Percentiles rank a stretch among this genome's conserved stretches.
Evolutionary conservation across 2,113 vertebrate genomes (phyloP).

Genomic region (Xyrauchen texanus): DNA sequence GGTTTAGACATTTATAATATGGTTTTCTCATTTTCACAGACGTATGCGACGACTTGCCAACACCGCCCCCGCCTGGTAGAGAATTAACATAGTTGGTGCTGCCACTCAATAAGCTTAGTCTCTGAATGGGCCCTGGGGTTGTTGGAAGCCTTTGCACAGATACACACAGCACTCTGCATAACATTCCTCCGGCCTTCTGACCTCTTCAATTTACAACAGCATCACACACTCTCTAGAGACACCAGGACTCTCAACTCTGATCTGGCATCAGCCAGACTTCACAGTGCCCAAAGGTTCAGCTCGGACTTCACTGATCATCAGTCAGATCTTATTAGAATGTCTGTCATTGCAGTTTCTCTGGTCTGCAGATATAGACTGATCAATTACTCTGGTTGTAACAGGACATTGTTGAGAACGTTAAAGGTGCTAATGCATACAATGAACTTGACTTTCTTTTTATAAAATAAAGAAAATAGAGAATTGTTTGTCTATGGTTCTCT

Average conservation of each 20-base stretch:
- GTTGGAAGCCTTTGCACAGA: conserved; percentile 26
- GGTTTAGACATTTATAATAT: background rate
- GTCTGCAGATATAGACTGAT: conserved; percentile 7
- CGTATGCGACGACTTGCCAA: conserved; percentile 97
- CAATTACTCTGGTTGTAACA: background rate
- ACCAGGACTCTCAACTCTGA: background rate
- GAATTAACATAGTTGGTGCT: conserved; percentile 16
- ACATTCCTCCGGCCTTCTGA: conserved; percentile 42
- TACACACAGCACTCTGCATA: conserved; percentile 11
- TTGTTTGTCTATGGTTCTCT: background rate
- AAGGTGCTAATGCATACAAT: conserved; percentile 74
- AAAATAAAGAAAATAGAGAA: conserved; percentile 48
- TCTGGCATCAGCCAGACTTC: too few relatives aligned
- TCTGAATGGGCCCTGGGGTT: conserved; percentile 25
- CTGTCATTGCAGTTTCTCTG: conserved; percentile 11
- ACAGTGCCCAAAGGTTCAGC: background rate
- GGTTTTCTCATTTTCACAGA: conserved; percentile 65
- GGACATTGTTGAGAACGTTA: conserved; percentile 41
- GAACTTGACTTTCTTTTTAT: conserved; percentile 57
- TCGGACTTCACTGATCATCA: background rate
- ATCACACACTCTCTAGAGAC: conserved; percentile 12
- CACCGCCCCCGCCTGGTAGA: conserved; percentile 95
- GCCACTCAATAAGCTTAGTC: conserved; percentile 30
- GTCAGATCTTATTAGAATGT: conserved; percentile 5
- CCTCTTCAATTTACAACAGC: conserved; percentile 28